Evolutionary conservation across 2,888 invertebrate species (phyloP).

Genomic region (Drosophila sordidula): DNA sequence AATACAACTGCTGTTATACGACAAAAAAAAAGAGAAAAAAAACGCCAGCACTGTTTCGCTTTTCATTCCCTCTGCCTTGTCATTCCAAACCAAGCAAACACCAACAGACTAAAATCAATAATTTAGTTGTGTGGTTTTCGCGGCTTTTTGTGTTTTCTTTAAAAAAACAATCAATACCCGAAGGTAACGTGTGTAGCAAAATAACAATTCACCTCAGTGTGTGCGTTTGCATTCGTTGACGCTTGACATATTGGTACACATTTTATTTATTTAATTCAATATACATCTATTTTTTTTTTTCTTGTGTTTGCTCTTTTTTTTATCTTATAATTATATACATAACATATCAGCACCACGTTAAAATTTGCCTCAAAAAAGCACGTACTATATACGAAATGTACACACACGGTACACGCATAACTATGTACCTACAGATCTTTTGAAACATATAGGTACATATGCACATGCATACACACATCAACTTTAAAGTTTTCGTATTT

Average conservation of each 20-base stretch:
- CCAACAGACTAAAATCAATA: conserved; percentile 72
- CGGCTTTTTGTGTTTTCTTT: conserved; percentile 78
- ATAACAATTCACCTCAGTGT: conserved; percentile 71
- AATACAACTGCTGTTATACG: conserved; percentile 40
- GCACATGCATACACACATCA: conserved; percentile 13
- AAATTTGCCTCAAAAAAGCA: conserved; percentile 7
- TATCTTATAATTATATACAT: neutral
- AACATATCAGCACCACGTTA: conserved; percentile 12
- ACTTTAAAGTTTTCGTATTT: conserved; percentile 36
- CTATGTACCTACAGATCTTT: conserved; percentile 7
- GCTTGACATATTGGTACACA: conserved; percentile 79
- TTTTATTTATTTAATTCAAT: conserved; percentile 62
- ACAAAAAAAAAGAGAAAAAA: conserved; percentile 13
- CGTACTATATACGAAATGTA: conserved; percentile 23
- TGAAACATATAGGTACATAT: conserved; percentile 4
- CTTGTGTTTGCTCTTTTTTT: conserved; percentile 12
- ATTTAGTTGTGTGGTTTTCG: conserved; percentile 77
- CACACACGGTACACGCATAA: conserved; percentile 3
- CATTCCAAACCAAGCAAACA: conserved; percentile 57
- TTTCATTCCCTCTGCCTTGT: conserved; percentile 44
- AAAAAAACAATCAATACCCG: conserved; percentile 79
- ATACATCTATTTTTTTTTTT: conserved; percentile 19
- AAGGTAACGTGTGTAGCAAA: conserved; percentile 74
- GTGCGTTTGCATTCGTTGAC: conserved; percentile 76
- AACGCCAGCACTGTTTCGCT: conserved; percentile 40